Base-by-base conservation (phyloP, 2,113 vertebrate species). In the Barbus barbus region DNA sequence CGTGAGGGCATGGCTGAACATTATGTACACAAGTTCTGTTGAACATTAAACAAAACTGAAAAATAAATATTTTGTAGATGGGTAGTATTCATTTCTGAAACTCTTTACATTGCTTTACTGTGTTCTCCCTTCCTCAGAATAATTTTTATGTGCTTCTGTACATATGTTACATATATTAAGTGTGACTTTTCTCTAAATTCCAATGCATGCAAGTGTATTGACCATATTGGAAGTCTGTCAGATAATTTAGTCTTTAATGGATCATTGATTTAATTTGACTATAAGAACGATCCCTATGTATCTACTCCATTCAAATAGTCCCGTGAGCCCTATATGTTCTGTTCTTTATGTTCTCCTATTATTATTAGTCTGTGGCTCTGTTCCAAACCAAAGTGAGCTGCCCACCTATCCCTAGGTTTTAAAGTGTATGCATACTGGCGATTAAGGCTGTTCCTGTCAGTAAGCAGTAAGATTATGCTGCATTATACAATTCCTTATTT, bases 161-260 rank as follows among this genome's bases (percentile, higher is more conserved):
- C 13, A 24, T 58, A 44, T 44, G 69, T 3, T 73, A 8, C n/a
- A 44, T 44, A 24, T 61, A 60, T 41, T 61, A 77, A 58, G 20
- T 77, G 53, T 41, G 24, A 26, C 1, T 3, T 61, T 61, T 41
- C 75, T 61, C 38, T 78, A 28, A 28, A 61, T 61, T 78, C 31
- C 33, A 61, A 44, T 26, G 33, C 75, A 58, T 78, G 53, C 51
- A 78, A 5, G 22, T 78, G 12, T 78, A 78, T 78, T 78, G 22
- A 78, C 31, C 51, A 9, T 58, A 36, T 77, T 36, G 22, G 33
- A 61, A 61, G 22, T 72, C 67, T 41, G 11, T 38, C 14, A 4
- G 8, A 61, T 33, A 78, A 38, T 24, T 78, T 38, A 58, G 51
- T 58, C 53, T 38, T 78, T 24, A 38, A 41, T 41, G 33, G 53